These are phyloP conservation scores for Archocentrus centrarchus DNA, from an alignment of 2,113 vertebrate genomes.

Conservation along the genomic window DNA sequence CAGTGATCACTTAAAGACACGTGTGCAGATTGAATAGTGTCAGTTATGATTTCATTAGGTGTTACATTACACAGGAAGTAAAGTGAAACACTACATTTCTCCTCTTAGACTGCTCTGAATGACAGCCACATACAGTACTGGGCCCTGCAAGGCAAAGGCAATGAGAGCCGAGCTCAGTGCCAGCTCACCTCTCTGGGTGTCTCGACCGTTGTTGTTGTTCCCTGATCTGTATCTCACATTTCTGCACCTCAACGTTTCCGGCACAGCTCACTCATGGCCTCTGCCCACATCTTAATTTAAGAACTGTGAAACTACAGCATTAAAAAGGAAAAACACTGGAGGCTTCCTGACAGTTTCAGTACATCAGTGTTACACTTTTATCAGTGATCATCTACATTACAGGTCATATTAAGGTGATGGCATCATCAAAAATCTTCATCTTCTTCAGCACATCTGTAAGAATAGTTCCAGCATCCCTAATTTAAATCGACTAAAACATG, in stretches of 20 bases:
- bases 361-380: not conserved
- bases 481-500: accelerated
- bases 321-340: not conserved
- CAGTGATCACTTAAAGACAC: not conserved
- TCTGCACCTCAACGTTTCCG: too few relatives aligned
- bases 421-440: too few relatives aligned
- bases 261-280: too few relatives aligned
- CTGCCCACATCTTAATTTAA: too few relatives aligned
- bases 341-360: too few relatives aligned
- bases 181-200: too few relatives aligned
- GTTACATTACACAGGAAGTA: not conserved
- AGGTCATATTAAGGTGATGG: not conserved
- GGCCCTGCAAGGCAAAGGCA: not conserved
- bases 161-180: not conserved
- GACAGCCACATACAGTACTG: not conserved
- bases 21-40: not conserved
- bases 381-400: not conserved
- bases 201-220: too few relatives aligned
- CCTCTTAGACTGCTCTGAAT: not conserved
- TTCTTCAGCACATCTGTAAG: not conserved
- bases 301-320: too few relatives aligned
- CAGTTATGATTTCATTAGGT: not conserved
- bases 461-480: accelerated
- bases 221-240: too few relatives aligned
- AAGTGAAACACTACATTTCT: accelerated